Conservation (phyloP, 1,140 invertebrate genomes). For the Hestina assimilis region DNA sequence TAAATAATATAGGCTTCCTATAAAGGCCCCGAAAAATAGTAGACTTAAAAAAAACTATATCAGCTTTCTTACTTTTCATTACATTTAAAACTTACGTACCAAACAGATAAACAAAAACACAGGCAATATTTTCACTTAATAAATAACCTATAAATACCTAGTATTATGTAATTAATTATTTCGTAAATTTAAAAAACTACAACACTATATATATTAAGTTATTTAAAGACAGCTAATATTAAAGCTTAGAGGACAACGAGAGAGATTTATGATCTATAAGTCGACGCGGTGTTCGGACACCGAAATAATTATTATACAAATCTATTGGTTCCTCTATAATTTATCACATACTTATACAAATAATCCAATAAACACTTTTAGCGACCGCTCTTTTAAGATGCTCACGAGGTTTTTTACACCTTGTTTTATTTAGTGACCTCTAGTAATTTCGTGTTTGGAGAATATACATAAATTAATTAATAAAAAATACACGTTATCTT, state of each 20-base stretch:
- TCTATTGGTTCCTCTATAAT: conserved; percentile 37
- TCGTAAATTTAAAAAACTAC: background rate
- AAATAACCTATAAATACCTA: no score
- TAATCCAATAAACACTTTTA: conserved; percentile 6
- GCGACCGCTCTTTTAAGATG: background rate
- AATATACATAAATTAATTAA: no score
- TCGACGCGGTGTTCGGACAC: conserved; percentile 15
- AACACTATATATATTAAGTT: background rate
- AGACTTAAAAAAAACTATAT: no score
- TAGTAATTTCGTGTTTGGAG: no score
- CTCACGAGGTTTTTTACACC: background rate
- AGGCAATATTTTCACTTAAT: no score
- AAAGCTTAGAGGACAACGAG: conserved; percentile 17
- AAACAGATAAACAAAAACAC: no score
- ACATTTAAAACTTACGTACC: no score
- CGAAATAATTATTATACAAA: conserved; percentile 52
- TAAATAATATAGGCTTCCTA: no score
- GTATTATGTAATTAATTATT: background rate
- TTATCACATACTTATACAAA: conserved; percentile 35
- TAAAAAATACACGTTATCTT: no score
- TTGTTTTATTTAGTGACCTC: background rate
- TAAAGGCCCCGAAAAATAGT: no score
- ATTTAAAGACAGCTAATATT: conserved; percentile 2
- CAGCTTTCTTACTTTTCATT: no score
- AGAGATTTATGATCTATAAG: conserved; percentile 34